phyloP scores from a whole-genome alignment of 2,113 vertebrate species.

The Nerophis ophidion region DNA sequence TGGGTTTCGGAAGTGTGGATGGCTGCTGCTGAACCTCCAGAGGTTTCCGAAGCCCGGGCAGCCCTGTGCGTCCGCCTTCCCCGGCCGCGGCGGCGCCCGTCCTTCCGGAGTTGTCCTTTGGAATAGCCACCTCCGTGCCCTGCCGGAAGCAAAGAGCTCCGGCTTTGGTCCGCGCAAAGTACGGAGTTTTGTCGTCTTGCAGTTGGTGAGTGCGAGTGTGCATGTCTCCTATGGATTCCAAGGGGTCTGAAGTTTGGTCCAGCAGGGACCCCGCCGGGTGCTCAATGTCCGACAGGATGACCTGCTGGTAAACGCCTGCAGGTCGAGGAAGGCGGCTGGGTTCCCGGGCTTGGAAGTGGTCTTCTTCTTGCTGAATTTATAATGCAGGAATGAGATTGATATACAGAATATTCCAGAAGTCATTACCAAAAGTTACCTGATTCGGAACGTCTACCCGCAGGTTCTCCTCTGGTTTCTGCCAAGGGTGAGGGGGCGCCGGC shows the following conservation, averaged over 20 bases:
- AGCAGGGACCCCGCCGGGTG: conserved; percentile 4
- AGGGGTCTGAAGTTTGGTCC: conserved; percentile 19
- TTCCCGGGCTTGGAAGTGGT: conserved; percentile 24
- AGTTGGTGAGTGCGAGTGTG: conserved; percentile 78
- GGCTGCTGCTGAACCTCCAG: conserved; percentile 48
- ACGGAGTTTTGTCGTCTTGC: conserved; percentile 77
- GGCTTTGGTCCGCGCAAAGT: conserved; percentile 88
- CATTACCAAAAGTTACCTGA: conserved; percentile 38
- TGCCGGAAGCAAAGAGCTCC: conserved; percentile 89
- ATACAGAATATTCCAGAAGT: no score
- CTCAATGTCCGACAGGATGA: background rate
- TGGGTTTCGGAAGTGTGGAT: conserved; percentile 37
- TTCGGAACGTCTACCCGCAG: conserved; percentile 21
- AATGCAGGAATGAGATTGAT: no score
- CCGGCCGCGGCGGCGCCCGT: conserved; percentile 33
- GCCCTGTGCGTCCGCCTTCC: conserved; percentile 39
- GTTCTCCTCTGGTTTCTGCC: conserved; percentile 61
- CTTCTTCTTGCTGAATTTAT: conserved; percentile 18
- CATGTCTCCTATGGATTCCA: conserved; percentile 61
- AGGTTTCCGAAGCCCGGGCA: conserved; percentile 50
- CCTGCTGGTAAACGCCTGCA: conserved; percentile 10
- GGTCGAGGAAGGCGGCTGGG: conserved; percentile 21
- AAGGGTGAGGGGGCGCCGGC: conserved; percentile 56
- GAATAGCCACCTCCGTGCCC: conserved; percentile 81
- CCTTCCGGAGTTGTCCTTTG: conserved; percentile 67